A percentile compares a stretch with the other conserved stretches of the same genome.
Evolutionary conservation across 2,113 vertebrate species (phyloP).

Genomic region (Sula dactylatra): DNA sequence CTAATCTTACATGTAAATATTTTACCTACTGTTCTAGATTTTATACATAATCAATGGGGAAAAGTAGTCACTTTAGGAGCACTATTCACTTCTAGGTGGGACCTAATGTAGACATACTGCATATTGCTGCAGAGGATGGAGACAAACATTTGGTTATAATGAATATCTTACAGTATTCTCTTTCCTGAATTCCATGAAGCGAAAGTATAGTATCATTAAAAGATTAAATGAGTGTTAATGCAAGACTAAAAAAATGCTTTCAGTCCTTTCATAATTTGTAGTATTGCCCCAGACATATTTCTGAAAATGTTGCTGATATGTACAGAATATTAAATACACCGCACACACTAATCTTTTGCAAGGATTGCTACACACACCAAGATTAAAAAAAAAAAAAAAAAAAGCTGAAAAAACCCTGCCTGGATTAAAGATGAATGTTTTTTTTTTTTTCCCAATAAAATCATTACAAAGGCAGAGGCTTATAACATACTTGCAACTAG

Average conservation of each 20-base stretch:
- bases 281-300: not conserved
- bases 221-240: not conserved
- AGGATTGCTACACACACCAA: not conserved
- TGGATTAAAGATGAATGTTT: not conserved
- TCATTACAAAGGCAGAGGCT: not conserved
- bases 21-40: not conserved
- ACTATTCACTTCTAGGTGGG: not conserved
- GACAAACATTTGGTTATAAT: not conserved
- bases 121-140: not conserved
- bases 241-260: not conserved
- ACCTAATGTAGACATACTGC: not conserved
- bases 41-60: not conserved
- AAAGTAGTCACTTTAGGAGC: not conserved
- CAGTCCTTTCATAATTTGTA: not conserved
- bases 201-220: not conserved
- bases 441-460: not conserved
- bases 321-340: not conserved
- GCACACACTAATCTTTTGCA: not conserved
- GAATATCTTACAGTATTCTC: not conserved
- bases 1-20: not conserved
- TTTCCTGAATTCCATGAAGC: not conserved
- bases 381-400: not conserved
- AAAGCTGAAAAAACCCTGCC: accelerated
- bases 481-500: not conserved
- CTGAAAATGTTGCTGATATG: not conserved